phyloP scores from a whole-genome alignment of 2,797 vertebrate species.

The Sebastes minor region DNA sequence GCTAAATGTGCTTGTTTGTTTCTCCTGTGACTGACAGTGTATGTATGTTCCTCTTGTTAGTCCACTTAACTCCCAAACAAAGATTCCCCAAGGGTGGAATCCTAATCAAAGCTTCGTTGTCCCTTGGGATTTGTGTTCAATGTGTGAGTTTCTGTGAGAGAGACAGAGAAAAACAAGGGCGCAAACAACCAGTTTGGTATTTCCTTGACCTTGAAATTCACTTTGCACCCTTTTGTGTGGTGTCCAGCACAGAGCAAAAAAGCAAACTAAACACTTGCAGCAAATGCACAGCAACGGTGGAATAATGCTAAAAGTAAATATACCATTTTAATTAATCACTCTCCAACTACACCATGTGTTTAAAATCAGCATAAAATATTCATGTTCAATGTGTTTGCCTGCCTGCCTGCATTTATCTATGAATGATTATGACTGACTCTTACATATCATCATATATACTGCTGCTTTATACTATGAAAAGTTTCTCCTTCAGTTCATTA shows the following conservation, averaged over 20 bases:
- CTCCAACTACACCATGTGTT: background rate
- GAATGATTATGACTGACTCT: background rate
- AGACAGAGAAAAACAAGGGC: background rate
- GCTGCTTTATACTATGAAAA: background rate
- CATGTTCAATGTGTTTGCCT: background rate
- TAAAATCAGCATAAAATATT: background rate
- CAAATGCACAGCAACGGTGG: no score
- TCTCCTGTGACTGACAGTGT: background rate
- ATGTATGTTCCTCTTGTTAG: background rate
- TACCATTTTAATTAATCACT: background rate
- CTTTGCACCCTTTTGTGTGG: background rate
- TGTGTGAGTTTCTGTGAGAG: background rate
- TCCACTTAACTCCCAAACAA: constrained; percentile 11
- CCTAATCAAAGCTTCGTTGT: background rate
- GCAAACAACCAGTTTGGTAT: background rate
- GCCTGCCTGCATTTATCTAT: background rate
- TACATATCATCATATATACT: background rate
- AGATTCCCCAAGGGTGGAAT: background rate
- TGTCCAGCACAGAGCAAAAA: background rate
- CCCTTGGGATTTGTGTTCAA: background rate
- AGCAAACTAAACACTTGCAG: background rate
- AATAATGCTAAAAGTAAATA: background rate
- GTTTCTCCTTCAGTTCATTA: background rate
- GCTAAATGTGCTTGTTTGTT: background rate
- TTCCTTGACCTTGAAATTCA: background rate